Evolutionary conservation across 2,797 vertebrate genomes (phyloP).

Genomic region (Tamandua tetradactyla): DNA sequence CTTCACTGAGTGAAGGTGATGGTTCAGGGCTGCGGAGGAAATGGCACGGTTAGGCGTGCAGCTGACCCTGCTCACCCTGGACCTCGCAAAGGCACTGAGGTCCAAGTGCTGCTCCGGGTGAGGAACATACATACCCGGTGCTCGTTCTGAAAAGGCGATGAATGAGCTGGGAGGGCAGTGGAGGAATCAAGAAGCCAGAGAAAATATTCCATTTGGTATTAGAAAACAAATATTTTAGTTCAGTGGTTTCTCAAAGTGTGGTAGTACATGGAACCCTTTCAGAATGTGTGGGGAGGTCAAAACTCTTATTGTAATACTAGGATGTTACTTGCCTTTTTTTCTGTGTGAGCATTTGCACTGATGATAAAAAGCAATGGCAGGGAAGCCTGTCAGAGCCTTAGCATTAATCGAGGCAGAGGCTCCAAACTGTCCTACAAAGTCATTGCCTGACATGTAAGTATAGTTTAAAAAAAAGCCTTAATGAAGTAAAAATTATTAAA

Average conservation of each 20-base stretch:
- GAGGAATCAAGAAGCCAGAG: not conserved
- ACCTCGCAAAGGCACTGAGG: not conserved
- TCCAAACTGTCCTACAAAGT: not conserved
- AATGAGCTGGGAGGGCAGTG: not conserved
- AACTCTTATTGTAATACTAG: not conserved
- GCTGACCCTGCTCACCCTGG: not conserved
- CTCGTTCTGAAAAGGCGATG: not conserved
- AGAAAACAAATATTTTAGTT: not conserved
- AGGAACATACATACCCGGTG: not conserved
- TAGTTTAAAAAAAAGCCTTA: not conserved
- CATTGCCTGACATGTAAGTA: not conserved
- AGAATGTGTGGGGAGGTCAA: not conserved
- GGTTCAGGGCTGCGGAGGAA: constrained; percentile 85
- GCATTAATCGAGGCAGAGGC: not conserved
- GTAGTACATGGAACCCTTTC: not conserved
- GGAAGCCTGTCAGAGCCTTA: not conserved
- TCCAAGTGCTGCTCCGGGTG: not conserved
- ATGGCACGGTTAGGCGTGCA: not conserved
- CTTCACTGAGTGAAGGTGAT: constrained; percentile 92
- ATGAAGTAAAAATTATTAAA: not conserved
- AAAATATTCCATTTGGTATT: not conserved
- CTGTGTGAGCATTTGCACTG: not conserved
- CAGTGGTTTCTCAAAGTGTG: not conserved
- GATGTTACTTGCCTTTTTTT: not conserved
- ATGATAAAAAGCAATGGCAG: not conserved